Evolutionary conservation across 2,113 vertebrate genomes (phyloP).

Genomic region (Dromiciops gliroides): DNA sequence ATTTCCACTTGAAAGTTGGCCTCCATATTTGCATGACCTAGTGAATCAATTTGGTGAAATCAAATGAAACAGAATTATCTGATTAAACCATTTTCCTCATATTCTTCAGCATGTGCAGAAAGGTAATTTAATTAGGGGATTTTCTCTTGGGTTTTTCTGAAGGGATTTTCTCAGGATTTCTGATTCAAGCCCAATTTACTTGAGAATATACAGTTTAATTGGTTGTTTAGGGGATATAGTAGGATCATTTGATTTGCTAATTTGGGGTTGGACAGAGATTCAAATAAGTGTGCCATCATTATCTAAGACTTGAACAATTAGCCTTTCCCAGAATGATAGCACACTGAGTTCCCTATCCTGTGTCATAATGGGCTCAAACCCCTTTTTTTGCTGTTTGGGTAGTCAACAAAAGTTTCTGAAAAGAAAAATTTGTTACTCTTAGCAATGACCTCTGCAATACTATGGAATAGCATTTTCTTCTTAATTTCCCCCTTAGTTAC

Average conservation of each 20-base stretch:
- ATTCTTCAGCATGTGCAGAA: neutral
- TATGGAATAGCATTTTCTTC: neutral
- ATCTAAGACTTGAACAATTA: conserved; percentile 6
- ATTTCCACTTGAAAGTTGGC: neutral
- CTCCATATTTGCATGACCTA: neutral
- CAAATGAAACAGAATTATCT: conserved; percentile 21
- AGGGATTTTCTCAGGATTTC: neutral
- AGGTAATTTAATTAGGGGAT: conserved; percentile 39
- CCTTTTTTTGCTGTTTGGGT: neutral
- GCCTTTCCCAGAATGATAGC: neutral
- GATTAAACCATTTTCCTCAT: conserved; percentile 31
- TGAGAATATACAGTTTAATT: conserved; percentile 24
- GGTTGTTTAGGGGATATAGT: conserved; percentile 28
- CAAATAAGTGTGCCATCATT: conserved; percentile 12
- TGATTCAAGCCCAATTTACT: conserved; percentile 3
- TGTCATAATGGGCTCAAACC: neutral
- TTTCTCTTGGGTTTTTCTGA: neutral
- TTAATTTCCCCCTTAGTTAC: neutral
- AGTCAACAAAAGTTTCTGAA: conserved; percentile 13
- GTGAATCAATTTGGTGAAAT: neutral
- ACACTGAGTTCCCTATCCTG: neutral
- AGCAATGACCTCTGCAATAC: neutral
- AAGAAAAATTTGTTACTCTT: conserved; percentile 26
- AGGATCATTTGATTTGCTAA: conserved; percentile 27
- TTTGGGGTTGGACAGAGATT: conserved; percentile 34